Evolutionary conservation across 2,888 invertebrate genomes (phyloP), one percentile per base, ranked within the genome.

Genomic region (Alloscopus bannaensis): DNA sequence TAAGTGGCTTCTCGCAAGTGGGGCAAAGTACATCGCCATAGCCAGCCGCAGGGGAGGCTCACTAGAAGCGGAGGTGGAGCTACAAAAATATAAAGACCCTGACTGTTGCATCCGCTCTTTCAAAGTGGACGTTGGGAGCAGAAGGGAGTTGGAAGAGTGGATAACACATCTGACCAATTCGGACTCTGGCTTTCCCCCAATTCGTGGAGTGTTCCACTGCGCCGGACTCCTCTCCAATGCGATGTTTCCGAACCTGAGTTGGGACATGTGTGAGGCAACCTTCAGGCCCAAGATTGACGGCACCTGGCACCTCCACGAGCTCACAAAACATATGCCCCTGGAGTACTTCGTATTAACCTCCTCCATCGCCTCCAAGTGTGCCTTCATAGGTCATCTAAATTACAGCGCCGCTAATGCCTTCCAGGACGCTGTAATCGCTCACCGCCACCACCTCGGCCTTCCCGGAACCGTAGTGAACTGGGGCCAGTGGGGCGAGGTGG

Each of bases 301-400:
- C 1, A 11, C 76, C 6, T 80, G 80, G 80, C 70, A 82, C 57
- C 59, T 82, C 0, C 82, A 82, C 60, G 24, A 55, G 20, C 28
- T 82, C 13, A 76, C 79, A 3, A 52, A 3, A 8, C 2, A 22
- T 0, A 4, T 42, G 26, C 47, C 50, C 3, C 47, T 69, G 3
- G 80, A 80, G 47, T 71, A 80, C 31, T 80, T 80, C 47, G 75
- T 80, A 4, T 3, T 75, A 11, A 75, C 45, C 26, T 80, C 80
- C 1, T 70, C 70, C 4, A 31, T 75, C 4, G 66, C 80, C 0
- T 66, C 66, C 0, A 28, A 57, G 26, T 55, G 70, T 31, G 82
- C 80, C 3, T 18, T 42, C 0, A 36, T 55, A 8, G 80, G 75
- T 1, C 75, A 75, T 22, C n/a, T 26, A 1, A 82, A 80, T 59